Conservation (phyloP, 2,797 vertebrate species). For the Leptodactylus fallax region DNA sequence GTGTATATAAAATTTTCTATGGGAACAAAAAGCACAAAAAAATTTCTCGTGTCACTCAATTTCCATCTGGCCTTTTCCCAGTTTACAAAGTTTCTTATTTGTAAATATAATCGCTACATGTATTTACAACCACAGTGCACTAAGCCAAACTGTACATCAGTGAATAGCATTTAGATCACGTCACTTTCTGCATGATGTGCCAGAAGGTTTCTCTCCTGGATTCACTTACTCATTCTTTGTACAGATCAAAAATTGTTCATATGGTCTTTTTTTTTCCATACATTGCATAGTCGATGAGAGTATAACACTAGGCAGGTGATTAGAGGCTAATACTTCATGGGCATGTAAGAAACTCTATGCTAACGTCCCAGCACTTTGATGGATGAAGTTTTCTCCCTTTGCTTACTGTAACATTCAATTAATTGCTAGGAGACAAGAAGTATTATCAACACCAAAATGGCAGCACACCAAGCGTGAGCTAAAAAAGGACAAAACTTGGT, state of each 20-base stretch:
- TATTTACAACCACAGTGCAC: not conserved
- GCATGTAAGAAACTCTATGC: not conserved
- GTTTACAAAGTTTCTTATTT: constrained; percentile 1
- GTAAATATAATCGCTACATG: constrained; percentile 2
- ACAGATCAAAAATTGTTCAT: not conserved
- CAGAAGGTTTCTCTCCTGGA: not conserved
- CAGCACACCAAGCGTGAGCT: constrained; percentile 57
- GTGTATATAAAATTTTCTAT: not conserved
- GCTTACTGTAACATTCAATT: constrained; percentile 56
- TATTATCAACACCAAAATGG: constrained; percentile 58
- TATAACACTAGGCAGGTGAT: not conserved
- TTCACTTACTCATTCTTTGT: constrained; percentile 12
- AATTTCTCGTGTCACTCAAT: not conserved
- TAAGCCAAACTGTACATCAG: constrained; percentile 18
- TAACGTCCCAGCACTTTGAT: not conserved
- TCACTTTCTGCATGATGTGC: not conserved
- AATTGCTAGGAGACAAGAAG: constrained; percentile 39
- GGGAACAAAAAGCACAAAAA: not conserved
- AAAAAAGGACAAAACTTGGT: constrained; percentile 60
- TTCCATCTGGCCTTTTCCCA: not conserved
- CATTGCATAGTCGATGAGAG: not conserved
- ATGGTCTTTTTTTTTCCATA: constrained; percentile 6
- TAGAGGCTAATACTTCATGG: not conserved
- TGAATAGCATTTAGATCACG: constrained; percentile 10
- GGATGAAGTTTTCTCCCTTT: not conserved